Conservation (phyloP, 2,888 invertebrate genomes). For the Spilosoma lubricipeda region DNA sequence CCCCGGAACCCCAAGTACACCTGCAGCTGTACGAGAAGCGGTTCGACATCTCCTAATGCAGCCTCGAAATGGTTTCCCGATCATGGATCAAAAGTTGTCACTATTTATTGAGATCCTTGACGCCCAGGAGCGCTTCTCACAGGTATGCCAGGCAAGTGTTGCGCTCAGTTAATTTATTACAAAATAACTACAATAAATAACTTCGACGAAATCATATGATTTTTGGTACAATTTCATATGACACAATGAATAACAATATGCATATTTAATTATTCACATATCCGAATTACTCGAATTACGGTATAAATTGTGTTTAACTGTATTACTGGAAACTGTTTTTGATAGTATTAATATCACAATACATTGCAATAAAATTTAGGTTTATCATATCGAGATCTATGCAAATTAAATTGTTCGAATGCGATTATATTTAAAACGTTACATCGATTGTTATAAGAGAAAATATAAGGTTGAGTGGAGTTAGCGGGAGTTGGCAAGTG, state of each 20-base stretch:
- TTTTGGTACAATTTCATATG: background rate
- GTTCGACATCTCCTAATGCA: slow-evolving; percentile 89
- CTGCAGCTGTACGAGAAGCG: slow-evolving; percentile 89
- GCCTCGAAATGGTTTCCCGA: slow-evolving; percentile 91
- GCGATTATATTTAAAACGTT: slow-evolving; percentile 45
- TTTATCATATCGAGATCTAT: slow-evolving; percentile 22
- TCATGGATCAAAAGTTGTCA: slow-evolving; percentile 91
- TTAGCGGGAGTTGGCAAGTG: slow-evolving; percentile 38
- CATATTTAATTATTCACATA: slow-evolving; percentile 6
- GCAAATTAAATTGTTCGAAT: slow-evolving; percentile 43
- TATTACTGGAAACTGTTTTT: slow-evolving; percentile 32
- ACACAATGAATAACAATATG: background rate
- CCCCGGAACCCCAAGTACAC: slow-evolving; percentile 84
- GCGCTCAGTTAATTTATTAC: slow-evolving; percentile 7
- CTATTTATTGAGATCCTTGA: slow-evolving; percentile 94
- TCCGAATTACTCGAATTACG: background rate
- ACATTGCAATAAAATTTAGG: slow-evolving; percentile 31
- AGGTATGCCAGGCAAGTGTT: slow-evolving; percentile 83
- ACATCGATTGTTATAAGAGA: slow-evolving; percentile 47
- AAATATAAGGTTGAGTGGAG: slow-evolving; percentile 50
- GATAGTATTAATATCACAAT: slow-evolving; percentile 42
- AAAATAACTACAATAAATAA: background rate
- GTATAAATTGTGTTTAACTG: background rate
- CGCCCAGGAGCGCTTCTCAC: slow-evolving; percentile 92
- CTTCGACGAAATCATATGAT: background rate